Percentiles rank a stretch among this genome's conserved stretches.
Conservation (phyloP, 2,888 invertebrate genomes). For the Elaeidobius kamerunicus region DNA sequence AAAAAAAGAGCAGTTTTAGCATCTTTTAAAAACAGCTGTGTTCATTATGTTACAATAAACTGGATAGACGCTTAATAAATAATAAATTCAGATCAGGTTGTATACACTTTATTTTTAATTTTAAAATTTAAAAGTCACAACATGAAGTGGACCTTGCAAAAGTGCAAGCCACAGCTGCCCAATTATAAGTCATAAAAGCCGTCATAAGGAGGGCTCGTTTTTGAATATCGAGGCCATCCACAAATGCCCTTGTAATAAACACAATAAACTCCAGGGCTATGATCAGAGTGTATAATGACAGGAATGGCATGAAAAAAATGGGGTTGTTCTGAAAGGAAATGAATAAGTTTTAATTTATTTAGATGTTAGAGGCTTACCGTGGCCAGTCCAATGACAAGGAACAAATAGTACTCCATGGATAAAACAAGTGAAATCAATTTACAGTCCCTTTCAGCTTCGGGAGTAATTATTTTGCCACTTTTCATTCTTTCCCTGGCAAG, state of each 20-base stretch:
- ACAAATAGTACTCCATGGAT: conserved; percentile 45
- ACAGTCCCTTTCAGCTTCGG: conserved; percentile 45
- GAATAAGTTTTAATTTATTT: neutral
- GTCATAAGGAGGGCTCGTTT: conserved; percentile 42
- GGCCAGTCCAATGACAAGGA: conserved; percentile 43
- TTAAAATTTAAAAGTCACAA: conserved; percentile 38
- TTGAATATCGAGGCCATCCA: conserved; percentile 40
- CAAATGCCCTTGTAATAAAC: conserved; percentile 39
- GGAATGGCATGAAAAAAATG: conserved; percentile 45
- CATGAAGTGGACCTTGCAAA: conserved; percentile 40
- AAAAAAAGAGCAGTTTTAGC: conserved; percentile 75
- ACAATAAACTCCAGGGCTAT: conserved; percentile 43
- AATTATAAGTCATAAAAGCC: conserved; percentile 46
- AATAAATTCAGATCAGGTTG: too few species aligned
- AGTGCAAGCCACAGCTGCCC: conserved; percentile 45
- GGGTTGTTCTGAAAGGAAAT: conserved; percentile 42
- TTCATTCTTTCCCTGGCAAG: conserved; percentile 39
- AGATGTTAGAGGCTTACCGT: conserved; percentile 38
- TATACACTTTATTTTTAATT: conserved; percentile 4
- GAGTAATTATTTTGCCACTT: conserved; percentile 39
- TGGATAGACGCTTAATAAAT: conserved; percentile 50
- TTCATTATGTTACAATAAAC: conserved; percentile 58
- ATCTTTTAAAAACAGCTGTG: conserved; percentile 49
- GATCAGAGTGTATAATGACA: conserved; percentile 43
- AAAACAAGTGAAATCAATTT: conserved; percentile 45